Conservation (phyloP, 2,113 vertebrate species). For the Sisor rabdophorus region DNA sequence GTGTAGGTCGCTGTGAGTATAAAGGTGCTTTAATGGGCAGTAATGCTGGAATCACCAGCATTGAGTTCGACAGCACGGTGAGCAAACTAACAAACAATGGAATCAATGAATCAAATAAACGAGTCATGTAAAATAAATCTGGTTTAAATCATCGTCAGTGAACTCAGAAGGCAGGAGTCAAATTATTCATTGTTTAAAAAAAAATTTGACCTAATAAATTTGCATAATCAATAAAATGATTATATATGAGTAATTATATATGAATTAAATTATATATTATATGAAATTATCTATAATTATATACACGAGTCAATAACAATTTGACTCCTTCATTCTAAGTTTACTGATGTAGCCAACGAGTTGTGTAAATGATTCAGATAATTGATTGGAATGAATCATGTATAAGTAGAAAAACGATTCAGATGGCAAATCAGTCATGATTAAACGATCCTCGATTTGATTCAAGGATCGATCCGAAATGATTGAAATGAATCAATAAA, state of each 20-base stretch:
- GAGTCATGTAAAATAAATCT: not conserved
- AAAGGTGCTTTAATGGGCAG: conserved; percentile 91
- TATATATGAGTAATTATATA: no score
- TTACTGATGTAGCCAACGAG: not conserved
- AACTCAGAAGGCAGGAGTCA: no score
- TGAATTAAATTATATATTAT: not conserved
- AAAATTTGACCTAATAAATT: no score
- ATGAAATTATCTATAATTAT: not conserved
- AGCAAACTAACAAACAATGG: conserved; percentile 61
- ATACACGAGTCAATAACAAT: not conserved
- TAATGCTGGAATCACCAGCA: conserved; percentile 97
- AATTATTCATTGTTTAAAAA: no score
- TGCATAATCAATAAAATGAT: no score
- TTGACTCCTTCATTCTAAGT: not conserved
- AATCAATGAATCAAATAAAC: not conserved
- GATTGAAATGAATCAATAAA: no score
- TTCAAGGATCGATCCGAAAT: no score
- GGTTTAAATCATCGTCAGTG: no score
- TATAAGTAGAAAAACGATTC: no score
- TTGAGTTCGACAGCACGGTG: conserved; percentile 94
- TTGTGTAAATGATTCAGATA: not conserved
- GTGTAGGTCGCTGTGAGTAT: conserved; percentile 83
- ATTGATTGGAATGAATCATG: not conserved
- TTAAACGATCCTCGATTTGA: no score
- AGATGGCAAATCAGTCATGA: no score